Evolutionary conservation across 1,140 invertebrate species (phyloP), one percentile per base, ranked within the genome.

Genomic region (Tetragonula clypearis): DNA sequence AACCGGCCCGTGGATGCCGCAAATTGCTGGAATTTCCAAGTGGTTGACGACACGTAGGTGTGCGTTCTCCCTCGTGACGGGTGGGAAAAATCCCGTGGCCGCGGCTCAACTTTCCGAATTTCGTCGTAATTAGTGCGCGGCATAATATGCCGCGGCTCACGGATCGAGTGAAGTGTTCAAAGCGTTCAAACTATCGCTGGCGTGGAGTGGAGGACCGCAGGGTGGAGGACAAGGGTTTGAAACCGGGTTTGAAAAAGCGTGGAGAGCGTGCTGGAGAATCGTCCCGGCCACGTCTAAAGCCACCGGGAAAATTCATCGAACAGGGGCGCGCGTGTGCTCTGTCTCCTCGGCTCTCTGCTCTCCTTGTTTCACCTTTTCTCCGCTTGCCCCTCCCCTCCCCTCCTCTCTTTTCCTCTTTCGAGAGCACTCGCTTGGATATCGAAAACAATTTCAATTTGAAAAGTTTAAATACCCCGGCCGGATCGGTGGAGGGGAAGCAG

Each of bases 371-470:
- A 4, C 5, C 19, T 23, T 71, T 69, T 58, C n/a, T 35, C 41
- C 41, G 41, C 41, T 8, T 35, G n/a, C 11, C 26, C 15, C 21
- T 17, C 35, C 35, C 35, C 35, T 35, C 35, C 26, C 35, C 26
- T 53, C 2, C 19, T 60, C 69, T 49, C 35, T 30, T 80, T 60
- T 73, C 56, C 68, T 69, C 66, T 90, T 91, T 90, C 82, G 79
- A 90, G 88, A 84, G 87, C 91, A 91, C 90, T 93, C 88, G 87
- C 66, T 76, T 87, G 86, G 65, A 92, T 92, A 93, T 93, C 92
- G 92, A 92, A 91, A 93, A 93, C 90, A 92, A 92, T 94, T 93
- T 93, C 92, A 93, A 94, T 93, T 93, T 93, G 84, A 92, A 93
- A 93, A 93, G 92, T 93, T 93, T 93, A 92, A 92, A 92, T 89